Evolutionary conservation across 2,888 invertebrate species (phyloP).

Genomic region (Kuschelorhynchus macadamiae): DNA sequence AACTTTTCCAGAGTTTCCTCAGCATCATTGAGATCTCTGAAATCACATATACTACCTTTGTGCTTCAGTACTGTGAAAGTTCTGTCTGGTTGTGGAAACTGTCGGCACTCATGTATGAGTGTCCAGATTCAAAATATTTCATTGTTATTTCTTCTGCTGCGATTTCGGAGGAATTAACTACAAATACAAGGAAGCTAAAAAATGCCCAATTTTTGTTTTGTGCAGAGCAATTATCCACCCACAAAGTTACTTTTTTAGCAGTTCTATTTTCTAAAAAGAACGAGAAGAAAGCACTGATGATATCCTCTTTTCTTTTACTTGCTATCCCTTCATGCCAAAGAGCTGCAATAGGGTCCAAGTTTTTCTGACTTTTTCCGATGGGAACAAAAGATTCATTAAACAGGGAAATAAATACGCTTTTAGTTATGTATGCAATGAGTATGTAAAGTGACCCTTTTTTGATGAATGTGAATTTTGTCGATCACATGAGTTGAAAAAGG

Average conservation of each 20-base stretch:
- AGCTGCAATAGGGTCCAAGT: conserved; percentile 33
- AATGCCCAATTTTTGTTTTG: conserved; percentile 8
- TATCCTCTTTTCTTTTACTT: conserved; percentile 53
- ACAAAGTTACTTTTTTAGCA: conserved; percentile 42
- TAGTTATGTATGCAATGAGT: too few relatives aligned
- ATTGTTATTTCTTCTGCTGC: conserved; percentile 20
- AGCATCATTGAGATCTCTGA: conserved; percentile 6
- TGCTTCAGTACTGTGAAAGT: conserved; percentile 12
- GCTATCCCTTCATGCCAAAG: conserved; percentile 49
- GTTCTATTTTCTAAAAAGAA: conserved; percentile 42
- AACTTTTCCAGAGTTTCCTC: conserved; percentile 11
- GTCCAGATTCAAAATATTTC: conserved; percentile 24
- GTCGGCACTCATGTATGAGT: conserved; percentile 17
- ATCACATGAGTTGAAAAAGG: too few relatives aligned
- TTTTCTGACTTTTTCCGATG: conserved; percentile 24
- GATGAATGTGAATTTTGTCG: too few relatives aligned
- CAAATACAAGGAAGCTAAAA: conserved; percentile 18
- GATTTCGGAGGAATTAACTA: conserved; percentile 9
- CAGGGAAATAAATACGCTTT: too few relatives aligned
- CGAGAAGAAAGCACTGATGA: conserved; percentile 32
- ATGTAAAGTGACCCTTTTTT: too few relatives aligned
- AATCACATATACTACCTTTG: conserved; percentile 12
- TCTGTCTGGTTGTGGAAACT: conserved; percentile 21
- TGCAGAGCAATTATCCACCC: conserved; percentile 41
- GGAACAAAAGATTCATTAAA: conserved; percentile 47